phyloP scores from a whole-genome alignment of 2,113 vertebrate species.

The Crypturellus undulatus region DNA sequence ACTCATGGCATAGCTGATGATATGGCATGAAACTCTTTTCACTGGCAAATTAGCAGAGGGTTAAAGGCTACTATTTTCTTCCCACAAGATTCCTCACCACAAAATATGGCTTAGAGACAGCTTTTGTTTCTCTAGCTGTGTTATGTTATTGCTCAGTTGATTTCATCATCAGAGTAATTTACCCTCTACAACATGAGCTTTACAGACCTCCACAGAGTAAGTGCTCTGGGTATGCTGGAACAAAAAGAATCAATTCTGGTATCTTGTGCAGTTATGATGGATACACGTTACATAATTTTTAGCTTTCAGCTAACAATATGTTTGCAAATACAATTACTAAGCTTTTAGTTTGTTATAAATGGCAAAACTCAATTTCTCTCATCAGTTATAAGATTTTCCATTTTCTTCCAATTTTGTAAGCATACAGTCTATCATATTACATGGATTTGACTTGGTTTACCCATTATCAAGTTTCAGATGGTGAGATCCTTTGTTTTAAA shows the following conservation, averaged over 20 bases:
- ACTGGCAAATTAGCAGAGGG: conserved; percentile 34
- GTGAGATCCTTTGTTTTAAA: neutral
- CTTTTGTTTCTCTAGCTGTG: conserved; percentile 45
- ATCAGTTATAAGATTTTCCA: neutral
- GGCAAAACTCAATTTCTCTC: neutral
- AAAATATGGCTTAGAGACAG: conserved; percentile 52
- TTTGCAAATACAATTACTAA: neutral
- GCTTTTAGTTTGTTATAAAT: neutral
- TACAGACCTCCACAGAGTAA: conserved; percentile 31
- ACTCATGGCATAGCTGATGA: conserved; percentile 48
- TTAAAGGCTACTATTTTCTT: conserved; percentile 53
- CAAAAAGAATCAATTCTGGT: neutral
- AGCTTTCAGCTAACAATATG: neutral
- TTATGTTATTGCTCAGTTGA: conserved; percentile 40
- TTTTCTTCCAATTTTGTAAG: neutral
- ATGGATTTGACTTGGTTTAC: neutral
- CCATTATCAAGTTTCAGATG: neutral
- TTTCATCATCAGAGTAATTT: conserved; percentile 37
- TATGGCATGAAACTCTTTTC: conserved; percentile 23
- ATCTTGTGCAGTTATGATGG: neutral
- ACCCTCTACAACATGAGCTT: conserved; percentile 13
- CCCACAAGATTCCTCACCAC: conserved; percentile 58
- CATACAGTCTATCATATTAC: neutral
- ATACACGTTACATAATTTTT: neutral
- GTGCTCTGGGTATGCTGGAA: conserved; percentile 18